Evolutionary conservation across 2,113 vertebrate species (phyloP).

Genomic region (Chaetodon auriga): DNA sequence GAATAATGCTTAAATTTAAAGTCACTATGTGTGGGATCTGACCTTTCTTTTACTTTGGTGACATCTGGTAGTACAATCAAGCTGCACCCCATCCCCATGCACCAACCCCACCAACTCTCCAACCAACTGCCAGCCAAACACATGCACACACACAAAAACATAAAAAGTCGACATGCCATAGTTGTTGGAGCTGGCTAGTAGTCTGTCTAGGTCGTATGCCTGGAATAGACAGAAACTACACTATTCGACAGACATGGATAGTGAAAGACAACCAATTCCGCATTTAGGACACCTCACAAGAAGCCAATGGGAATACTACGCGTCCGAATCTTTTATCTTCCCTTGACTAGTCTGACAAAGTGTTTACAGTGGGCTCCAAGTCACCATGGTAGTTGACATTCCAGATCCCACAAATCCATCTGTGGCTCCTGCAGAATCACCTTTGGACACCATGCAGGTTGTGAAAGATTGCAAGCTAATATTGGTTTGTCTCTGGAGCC

Average conservation of each 20-base stretch:
- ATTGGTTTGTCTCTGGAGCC: not conserved
- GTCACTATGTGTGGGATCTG: not conserved
- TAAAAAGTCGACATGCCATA: not conserved
- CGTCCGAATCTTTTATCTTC: not conserved
- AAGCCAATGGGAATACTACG: too few relatives aligned
- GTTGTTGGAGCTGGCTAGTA: too few relatives aligned
- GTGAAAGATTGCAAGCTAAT: not conserved
- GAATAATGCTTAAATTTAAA: not conserved
- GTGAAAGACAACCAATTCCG: not conserved
- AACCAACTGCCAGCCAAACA: not conserved
- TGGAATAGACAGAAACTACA: not conserved
- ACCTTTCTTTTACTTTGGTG: not conserved
- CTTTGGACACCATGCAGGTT: not conserved
- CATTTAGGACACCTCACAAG: not conserved
- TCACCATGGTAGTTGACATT: not conserved
- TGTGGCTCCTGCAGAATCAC: not conserved
- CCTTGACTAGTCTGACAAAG: not conserved
- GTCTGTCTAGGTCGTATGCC: not conserved
- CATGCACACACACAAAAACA: not conserved
- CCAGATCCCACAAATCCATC: not conserved
- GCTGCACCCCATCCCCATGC: not conserved
- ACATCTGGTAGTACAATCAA: not conserved
- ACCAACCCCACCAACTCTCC: not conserved
- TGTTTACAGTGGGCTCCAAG: not conserved
- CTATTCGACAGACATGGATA: not conserved